Percentiles rank a stretch among this genome's conserved stretches.
Evolutionary conservation across 2,888 invertebrate species (phyloP).

Genomic region (Drosophila antonietae): DNA sequence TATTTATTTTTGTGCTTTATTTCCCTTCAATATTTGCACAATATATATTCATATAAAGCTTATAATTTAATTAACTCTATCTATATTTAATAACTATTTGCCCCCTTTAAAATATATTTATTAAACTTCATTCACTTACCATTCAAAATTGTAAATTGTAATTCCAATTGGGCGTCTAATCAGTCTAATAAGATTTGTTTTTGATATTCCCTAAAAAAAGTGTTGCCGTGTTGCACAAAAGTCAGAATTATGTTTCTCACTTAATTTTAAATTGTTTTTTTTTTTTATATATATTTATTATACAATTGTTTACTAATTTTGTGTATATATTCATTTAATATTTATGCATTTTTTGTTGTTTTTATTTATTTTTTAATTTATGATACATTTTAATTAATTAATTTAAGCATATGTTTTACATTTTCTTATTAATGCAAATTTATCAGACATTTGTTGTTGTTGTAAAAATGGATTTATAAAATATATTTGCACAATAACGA

Average conservation of each 20-base stretch:
- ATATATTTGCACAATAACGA: slow-evolving; percentile 59
- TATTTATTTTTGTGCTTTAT: no score
- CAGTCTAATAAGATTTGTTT: slow-evolving; percentile 60
- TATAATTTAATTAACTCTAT: no score
- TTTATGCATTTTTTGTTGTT: slow-evolving; percentile 7
- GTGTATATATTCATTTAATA: slow-evolving; percentile 1
- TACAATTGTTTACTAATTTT: slow-evolving; percentile 31
- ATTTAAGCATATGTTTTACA: slow-evolving; percentile 13
- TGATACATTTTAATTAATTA: slow-evolving; percentile 5
- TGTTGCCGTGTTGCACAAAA: slow-evolving; percentile 11
- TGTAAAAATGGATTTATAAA: slow-evolving; percentile 49
- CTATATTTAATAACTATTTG: no score
- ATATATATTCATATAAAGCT: no score
- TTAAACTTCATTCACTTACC: slow-evolving; percentile 40
- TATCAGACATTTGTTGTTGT: slow-evolving; percentile 36
- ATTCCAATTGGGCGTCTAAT: slow-evolving; percentile 64
- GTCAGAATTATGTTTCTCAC: slow-evolving; percentile 28
- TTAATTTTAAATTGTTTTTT: slow-evolving; percentile 13
- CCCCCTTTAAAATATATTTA: no score
- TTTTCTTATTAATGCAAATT: slow-evolving; percentile 12
- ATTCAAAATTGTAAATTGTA: slow-evolving; percentile 55
- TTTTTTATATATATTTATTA: background rate
- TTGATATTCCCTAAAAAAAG: slow-evolving; percentile 53
- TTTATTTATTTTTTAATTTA: background rate
- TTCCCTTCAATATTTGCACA: no score